Base-by-base conservation (phyloP, 2,888 invertebrate genomes). In the Pollenia labialis region DNA sequence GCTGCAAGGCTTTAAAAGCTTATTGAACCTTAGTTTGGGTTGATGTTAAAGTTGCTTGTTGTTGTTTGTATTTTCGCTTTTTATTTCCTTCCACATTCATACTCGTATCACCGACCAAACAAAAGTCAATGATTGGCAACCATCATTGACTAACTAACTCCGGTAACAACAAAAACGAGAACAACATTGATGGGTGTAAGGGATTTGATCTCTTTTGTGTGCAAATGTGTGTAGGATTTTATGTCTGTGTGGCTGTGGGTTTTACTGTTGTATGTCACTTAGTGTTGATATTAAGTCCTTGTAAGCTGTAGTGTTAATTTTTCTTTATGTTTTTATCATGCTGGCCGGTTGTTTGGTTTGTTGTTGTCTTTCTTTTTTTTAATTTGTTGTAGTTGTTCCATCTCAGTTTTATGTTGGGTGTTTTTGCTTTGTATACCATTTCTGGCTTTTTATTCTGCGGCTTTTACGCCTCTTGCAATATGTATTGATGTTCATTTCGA, bases 101-200 rank as follows among this genome's bases (percentile, higher is more conserved):
- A 23, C 66, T 75, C 52, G 52, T 75, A 52, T 56, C 69, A 74
- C 68, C 81, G 74, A 74, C 68, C 81, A 81, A 77, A 74, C 58
- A 46, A 72, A 74, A 81, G 81, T 62, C 87, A 81, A 81, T 84
- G 83, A 84, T 87, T 87, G 87, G 81, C 87, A 84, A 58, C 74
- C 81, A 74, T 79, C 68, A 84, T 52, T 58, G 18, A 72, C 40
- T 62, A 18, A 32, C 76, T 52, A 23, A 54, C 69, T 68, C 3
- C 12, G 52, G 52, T 12, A 42, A 2, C 23, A 32, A 42, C n/a
- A 16, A 23, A 77, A 66, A 18, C 54, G 44, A 48, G 23, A 64
- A 23, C 56, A 40, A 14, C 14, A 50, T 44, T 71, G 76, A 52
- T 54, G 74, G 54, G 12, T 44, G 72, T 58, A 74, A 66, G 58